A percentile compares a stretch with the other conserved stretches of the same genome.
Evolutionary conservation across 1,140 invertebrate genomes (phyloP).

Genomic region (Cylas formicarius): DNA sequence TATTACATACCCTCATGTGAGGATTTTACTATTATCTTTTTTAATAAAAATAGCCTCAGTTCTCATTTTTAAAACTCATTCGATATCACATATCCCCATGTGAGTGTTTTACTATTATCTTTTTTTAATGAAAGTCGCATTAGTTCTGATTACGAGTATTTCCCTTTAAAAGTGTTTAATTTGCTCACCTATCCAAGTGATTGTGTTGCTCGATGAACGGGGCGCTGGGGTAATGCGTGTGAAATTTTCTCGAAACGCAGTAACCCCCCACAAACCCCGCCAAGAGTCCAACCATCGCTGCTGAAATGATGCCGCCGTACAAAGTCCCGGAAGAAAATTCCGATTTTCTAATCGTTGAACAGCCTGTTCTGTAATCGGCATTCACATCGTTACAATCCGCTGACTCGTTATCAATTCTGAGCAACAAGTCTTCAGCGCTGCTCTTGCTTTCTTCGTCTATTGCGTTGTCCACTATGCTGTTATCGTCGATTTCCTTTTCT

Average conservation of each 20-base stretch:
- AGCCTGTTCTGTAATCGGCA: conserved; percentile 11
- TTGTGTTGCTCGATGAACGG: conserved; percentile 64
- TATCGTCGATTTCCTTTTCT: conserved; percentile 21
- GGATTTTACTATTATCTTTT: too few species aligned
- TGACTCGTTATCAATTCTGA: conserved; percentile 6
- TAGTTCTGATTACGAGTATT: background rate
- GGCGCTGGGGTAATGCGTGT: conserved; percentile 62
- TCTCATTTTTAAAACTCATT: too few species aligned
- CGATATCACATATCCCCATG: too few species aligned
- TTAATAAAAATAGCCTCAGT: too few species aligned
- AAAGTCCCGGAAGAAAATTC: conserved; percentile 73
- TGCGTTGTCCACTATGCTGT: conserved; percentile 14
- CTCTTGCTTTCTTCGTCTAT: conserved; percentile 16
- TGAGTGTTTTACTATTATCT: too few species aligned
- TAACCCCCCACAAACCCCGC: conserved; percentile 78
- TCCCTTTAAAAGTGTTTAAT: conserved; percentile 4
- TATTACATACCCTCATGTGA: too few species aligned
- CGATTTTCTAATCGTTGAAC: conserved; percentile 49
- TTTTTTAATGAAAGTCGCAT: too few species aligned
- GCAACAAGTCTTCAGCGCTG: conserved; percentile 10
- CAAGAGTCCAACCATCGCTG: conserved; percentile 70
- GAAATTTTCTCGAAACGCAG: conserved; percentile 69
- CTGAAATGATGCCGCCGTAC: conserved; percentile 66
- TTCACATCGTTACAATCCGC: conserved; percentile 20
- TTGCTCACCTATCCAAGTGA: conserved; percentile 48